Conservation (phyloP, 2,113 vertebrate species). For the Thamnaconus septentrionalis region DNA sequence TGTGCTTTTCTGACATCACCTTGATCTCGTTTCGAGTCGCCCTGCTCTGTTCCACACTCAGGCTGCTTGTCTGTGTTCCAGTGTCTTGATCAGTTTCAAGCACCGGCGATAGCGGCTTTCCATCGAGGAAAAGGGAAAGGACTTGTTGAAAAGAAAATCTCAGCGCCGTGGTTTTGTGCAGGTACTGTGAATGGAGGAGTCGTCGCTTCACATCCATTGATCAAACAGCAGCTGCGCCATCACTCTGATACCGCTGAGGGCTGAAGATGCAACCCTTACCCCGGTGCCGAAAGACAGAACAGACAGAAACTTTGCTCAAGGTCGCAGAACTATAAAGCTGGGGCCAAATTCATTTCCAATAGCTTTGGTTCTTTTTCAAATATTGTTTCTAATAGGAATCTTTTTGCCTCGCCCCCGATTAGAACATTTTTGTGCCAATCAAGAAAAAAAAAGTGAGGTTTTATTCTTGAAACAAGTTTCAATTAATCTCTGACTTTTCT, state of each 20-base stretch:
- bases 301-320: slow-evolving; percentile 36
- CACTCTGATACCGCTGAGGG: slow-evolving; percentile 47
- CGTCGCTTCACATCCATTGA: slow-evolving; percentile 29
- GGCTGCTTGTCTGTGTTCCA: slow-evolving; percentile 31
- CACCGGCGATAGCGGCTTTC: slow-evolving; percentile 28
- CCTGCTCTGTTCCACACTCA: slow-evolving; percentile 14
- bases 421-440: neutral
- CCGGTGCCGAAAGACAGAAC: slow-evolving; percentile 45
- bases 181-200: slow-evolving; percentile 16
- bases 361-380: slow-evolving; percentile 7
- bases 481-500: neutral
- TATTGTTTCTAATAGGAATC: too few species aligned
- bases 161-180: slow-evolving; percentile 5
- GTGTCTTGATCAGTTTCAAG: slow-evolving; percentile 31
- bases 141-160: slow-evolving; percentile 2
- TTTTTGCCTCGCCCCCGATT: too few species aligned
- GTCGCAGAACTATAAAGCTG: slow-evolving; percentile 38
- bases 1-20: slow-evolving; percentile 26
- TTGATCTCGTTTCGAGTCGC: slow-evolving; percentile 13
- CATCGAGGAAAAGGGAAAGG: slow-evolving; percentile 22
- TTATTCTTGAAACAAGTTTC: slow-evolving; percentile 5
- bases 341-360: slow-evolving; percentile 38
- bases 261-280: slow-evolving; percentile 49
- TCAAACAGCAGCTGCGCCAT: slow-evolving; percentile 40
- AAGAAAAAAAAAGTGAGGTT: slow-evolving; percentile 1